Base-by-base conservation (phyloP, 2,113 vertebrate species). In the Dascyllus trimaculatus region DNA sequence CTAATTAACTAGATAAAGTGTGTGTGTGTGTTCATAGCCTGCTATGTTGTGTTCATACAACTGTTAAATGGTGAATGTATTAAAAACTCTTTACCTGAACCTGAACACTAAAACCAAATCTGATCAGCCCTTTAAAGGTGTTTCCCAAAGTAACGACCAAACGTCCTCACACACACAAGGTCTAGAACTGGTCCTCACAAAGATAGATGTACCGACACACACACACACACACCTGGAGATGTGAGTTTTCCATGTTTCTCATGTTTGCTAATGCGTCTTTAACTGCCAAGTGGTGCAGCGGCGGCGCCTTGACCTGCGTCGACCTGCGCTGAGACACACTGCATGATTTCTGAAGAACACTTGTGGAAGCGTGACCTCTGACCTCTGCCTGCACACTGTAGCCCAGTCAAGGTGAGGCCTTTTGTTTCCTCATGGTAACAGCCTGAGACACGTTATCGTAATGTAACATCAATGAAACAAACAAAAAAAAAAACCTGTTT, bases 281-380 rank as follows among this genome's bases (percentile, higher is more conserved):
- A 72, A 5, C 82, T 14, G 71, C 65, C 24, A 75, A 85, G 82
- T 85, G 77, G 67, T 29, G 72, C 60, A 22, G 68, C 49, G 56
- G 21, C 38, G 51, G 15, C 5, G 53, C 58, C 77, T 80, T 71
- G 74, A 81, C 69, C 68, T 29, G 35, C 4, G 14, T 25, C 61
- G 46, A 77, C 75, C 58, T 40, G 52, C 76, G 14, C 65, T 13
- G 67, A 49, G 48, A 59, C 62, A 15, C 75, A 53, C 69, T 29
- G 59, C 71, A 9, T 26, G 76, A 46, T 72, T 81, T 77, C 71
- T 80, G 68, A 78, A 71, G 73, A 78, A 13, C 81, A 74, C 77
- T 78, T 78, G 45, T 62, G 68, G 54, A 74, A 0, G 53, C 29
- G 6, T 54, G 77, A 78, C 85, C 85, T 81, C 45, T 61, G 78